phyloP scores from a whole-genome alignment of 2,797 vertebrate genomes.

The Pogonophryne albipinna region DNA sequence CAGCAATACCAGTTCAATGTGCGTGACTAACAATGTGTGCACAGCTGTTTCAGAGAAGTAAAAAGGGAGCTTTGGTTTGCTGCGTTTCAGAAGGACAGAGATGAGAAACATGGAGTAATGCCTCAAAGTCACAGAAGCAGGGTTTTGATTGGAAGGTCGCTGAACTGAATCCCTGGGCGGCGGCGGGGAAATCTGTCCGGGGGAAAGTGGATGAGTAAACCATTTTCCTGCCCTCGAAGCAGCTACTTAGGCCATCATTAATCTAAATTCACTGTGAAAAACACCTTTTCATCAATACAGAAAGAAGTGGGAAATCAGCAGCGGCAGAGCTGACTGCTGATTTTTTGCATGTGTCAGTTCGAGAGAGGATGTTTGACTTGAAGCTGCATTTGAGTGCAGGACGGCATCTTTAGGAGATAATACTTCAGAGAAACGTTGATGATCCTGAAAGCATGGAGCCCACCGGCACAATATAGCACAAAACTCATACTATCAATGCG shows the following conservation, averaged over 20 bases:
- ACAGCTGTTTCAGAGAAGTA: neutral
- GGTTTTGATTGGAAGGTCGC: conserved; percentile 37
- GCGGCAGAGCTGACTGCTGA: conserved; percentile 8
- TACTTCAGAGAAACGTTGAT: too few species aligned
- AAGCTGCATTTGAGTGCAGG: neutral
- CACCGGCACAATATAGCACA: neutral
- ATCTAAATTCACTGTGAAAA: conserved; percentile 18
- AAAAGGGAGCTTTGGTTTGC: neutral
- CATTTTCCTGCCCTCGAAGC: conserved; percentile 22
- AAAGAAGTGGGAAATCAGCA: neutral
- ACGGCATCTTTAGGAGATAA: neutral
- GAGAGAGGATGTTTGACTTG: conserved; percentile 16
- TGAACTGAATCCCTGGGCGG: conserved; percentile 30
- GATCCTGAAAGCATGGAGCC: neutral
- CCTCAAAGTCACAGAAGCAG: conserved; percentile 33
- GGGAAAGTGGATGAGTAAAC: conserved; percentile 24
- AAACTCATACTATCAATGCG: neutral
- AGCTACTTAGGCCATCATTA: neutral
- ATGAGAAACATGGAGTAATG: conserved; percentile 2
- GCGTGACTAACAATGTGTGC: neutral
- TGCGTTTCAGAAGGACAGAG: conserved; percentile 17
- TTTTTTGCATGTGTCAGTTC: conserved; percentile 3
- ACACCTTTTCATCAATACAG: conserved; percentile 27
- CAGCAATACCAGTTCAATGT: neutral
- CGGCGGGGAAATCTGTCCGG: neutral